A percentile compares a stretch with the other conserved stretches of the same genome.
phyloP scores from a whole-genome alignment of 1,140 invertebrate genomes.

The Eufriesea mexicana region DNA sequence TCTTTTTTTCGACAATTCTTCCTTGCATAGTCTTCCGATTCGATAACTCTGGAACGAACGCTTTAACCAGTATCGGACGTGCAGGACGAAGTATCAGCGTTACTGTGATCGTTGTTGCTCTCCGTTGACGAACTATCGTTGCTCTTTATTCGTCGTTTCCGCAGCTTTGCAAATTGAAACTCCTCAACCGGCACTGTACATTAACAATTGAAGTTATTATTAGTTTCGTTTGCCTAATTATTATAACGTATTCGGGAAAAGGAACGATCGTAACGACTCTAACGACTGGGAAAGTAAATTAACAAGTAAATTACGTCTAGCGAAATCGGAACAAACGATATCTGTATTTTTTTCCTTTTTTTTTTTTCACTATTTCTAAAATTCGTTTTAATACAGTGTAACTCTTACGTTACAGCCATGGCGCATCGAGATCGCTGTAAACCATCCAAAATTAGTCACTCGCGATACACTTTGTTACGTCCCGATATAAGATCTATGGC shows the following conservation, averaged over 20 bases:
- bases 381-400: conserved; percentile 48
- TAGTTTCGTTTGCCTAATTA: conserved; percentile 39
- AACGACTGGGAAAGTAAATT: conserved; percentile 49
- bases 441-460: neutral
- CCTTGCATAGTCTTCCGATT: conserved; percentile 5
- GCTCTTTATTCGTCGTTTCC: conserved; percentile 79
- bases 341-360: conserved; percentile 38
- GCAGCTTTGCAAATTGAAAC: conserved; percentile 79
- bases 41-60: conserved; percentile 7
- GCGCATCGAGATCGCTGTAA: conserved; percentile 8
- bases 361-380: neutral
- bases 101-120: conserved; percentile 82
- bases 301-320: conserved; percentile 39
- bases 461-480: neutral
- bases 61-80: conserved; percentile 81
- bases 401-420: conserved; percentile 39
- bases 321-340: conserved; percentile 45
- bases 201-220: conserved; percentile 69
- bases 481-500: neutral
- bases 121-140: conserved; percentile 83
- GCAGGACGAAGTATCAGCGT: conserved; percentile 81
- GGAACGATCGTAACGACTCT: neutral
- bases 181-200: conserved; percentile 80
- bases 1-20: neutral
- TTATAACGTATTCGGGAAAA: neutral